Conservation (phyloP, 2,113 vertebrate species). For the Psammodynastes pulverulentus region DNA sequence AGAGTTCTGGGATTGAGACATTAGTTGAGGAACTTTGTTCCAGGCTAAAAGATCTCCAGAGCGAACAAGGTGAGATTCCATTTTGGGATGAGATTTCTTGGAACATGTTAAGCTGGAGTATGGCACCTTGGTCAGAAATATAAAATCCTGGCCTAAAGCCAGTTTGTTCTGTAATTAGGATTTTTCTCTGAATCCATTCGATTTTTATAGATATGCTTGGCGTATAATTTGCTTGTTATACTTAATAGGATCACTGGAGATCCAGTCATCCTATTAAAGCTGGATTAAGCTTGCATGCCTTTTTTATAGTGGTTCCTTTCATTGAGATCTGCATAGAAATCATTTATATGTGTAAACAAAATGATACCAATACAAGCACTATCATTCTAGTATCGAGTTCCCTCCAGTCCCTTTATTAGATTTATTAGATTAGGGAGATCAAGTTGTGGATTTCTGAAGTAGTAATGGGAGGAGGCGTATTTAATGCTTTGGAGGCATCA, state of each 20-base stretch:
- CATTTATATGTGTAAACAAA: not conserved
- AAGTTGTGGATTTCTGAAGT: not conserved
- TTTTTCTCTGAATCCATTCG: not conserved
- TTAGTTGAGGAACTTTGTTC: constrained; percentile 99
- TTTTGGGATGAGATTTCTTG: not conserved
- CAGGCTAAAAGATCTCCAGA: constrained; percentile 96
- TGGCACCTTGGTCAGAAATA: not conserved
- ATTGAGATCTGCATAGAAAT: not conserved
- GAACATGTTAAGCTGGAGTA: not conserved
- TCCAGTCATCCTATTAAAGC: not conserved
- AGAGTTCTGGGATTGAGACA: constrained; percentile 98
- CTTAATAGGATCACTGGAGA: not conserved
- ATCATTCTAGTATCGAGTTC: not conserved
- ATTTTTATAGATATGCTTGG: not conserved
- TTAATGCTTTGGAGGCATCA: not conserved
- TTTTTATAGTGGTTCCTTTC: not conserved
- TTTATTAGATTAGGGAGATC: not conserved
- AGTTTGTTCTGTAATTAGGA: not conserved
- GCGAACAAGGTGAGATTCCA: constrained; percentile 85
- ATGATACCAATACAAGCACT: not conserved
- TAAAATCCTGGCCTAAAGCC: not conserved
- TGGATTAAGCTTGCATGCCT: not conserved
- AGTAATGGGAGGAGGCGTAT: not conserved
- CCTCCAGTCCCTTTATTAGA: not conserved
- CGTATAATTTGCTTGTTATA: not conserved